Evolutionary conservation across 2,113 vertebrate genomes (phyloP).

Genomic region (Tychaedon coryphoeus): DNA sequence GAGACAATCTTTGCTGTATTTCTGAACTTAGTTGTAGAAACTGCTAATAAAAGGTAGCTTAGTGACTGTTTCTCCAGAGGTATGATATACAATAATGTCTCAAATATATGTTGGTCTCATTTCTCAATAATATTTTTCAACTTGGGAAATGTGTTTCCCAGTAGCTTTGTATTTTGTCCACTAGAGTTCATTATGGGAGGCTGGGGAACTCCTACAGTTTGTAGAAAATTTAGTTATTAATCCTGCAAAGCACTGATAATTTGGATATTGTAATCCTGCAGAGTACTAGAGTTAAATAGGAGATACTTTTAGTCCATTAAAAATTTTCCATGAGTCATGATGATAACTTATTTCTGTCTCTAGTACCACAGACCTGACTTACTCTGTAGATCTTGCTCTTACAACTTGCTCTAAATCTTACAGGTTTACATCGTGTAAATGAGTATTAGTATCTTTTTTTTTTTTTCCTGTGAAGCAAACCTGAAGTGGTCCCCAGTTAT

Average conservation of each 20-base stretch:
- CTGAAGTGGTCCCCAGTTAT: background rate
- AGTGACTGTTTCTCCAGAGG: constrained; percentile 35
- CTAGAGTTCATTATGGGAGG: background rate
- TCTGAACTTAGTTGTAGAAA: constrained; percentile 41
- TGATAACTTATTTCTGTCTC: constrained; percentile 8
- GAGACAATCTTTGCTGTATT: constrained; percentile 50
- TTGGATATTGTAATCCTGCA: background rate
- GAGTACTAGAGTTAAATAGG: background rate
- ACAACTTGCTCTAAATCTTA: background rate
- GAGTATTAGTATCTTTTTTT: background rate
- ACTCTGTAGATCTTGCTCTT: background rate
- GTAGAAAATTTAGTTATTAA: background rate
- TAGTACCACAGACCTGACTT: background rate
- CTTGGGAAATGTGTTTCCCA: background rate
- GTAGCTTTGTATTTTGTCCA: background rate
- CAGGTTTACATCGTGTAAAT: background rate
- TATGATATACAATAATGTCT: constrained; percentile 20
- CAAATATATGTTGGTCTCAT: background rate
- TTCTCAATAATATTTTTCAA: background rate
- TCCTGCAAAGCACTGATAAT: background rate
- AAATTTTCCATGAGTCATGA: background rate
- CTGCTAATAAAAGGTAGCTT: constrained; percentile 51
- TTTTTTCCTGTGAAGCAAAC: background rate
- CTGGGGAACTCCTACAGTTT: background rate
- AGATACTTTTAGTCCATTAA: constrained; percentile 24